Conservation (phyloP, 2,888 invertebrate species). For the Syrista parreyssii region DNA sequence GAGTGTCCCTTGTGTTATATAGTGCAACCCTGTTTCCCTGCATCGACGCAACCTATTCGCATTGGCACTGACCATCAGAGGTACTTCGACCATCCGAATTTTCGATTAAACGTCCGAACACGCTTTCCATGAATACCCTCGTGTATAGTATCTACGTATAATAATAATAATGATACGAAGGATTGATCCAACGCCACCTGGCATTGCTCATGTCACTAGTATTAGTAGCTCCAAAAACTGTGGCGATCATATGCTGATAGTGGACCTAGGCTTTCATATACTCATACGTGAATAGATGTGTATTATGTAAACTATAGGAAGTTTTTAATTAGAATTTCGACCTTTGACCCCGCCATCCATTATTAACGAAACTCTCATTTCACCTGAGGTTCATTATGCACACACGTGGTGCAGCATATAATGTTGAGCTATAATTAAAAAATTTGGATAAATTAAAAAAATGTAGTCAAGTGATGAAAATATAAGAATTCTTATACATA, state of each 20-base stretch:
- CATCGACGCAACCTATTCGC: neutral
- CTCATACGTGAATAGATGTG: neutral
- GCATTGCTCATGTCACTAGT: neutral
- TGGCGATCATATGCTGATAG: neutral
- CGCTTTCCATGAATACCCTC: neutral
- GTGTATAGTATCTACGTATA: neutral
- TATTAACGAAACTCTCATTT: slow-evolving; percentile 4
- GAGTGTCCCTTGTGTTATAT: neutral
- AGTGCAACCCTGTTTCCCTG: neutral
- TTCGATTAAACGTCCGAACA: neutral
- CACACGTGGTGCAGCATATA: neutral
- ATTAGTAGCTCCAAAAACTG: neutral
- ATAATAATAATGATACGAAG: neutral
- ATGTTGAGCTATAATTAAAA: neutral
- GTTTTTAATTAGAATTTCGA: neutral
- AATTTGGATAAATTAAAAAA: neutral
- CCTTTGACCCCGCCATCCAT: neutral
- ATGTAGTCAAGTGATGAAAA: neutral
- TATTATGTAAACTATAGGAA: neutral
- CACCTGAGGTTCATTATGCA: neutral
- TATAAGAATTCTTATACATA: neutral
- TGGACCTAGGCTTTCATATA: neutral
- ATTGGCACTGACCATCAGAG: neutral
- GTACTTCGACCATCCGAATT: neutral
- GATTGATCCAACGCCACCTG: neutral